Conservation (phyloP, 2,888 invertebrate species). For the Drosophila ezoana region DNA sequence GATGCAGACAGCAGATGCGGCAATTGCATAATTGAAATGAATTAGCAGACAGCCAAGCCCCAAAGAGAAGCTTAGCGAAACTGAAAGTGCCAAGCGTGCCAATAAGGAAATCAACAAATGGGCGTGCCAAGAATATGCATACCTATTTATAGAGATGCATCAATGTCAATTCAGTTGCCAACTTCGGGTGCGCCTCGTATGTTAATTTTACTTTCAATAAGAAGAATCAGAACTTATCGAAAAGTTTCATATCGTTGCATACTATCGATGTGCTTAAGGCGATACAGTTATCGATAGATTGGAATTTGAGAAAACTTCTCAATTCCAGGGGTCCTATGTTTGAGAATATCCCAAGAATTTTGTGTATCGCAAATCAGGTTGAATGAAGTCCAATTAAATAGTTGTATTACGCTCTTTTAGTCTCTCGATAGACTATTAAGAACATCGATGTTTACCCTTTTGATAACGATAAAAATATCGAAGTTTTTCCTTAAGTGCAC, state of each 20-base stretch:
- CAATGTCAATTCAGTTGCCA: constrained; percentile 45
- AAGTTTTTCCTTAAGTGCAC: background rate
- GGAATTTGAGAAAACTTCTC: too few species aligned
- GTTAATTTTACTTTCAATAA: background rate
- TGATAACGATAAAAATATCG: background rate
- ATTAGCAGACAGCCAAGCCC: constrained; percentile 56
- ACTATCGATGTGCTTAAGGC: background rate
- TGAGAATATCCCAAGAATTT: too few species aligned
- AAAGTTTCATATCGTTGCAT: background rate
- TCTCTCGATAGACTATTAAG: too few species aligned
- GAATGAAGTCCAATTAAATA: too few species aligned
- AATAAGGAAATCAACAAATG: constrained; percentile 46
- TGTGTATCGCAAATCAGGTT: too few species aligned
- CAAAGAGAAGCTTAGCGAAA: constrained; percentile 37
- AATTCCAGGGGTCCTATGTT: too few species aligned
- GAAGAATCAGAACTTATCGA: background rate
- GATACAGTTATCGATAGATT: background rate
- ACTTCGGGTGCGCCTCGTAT: background rate
- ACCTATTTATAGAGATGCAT: constrained; percentile 35
- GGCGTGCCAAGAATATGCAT: constrained; percentile 32
- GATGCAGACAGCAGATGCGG: constrained; percentile 55
- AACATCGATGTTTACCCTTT: background rate
- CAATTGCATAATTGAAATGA: constrained; percentile 79
- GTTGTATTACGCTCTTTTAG: too few species aligned
- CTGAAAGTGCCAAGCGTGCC: constrained; percentile 70